Percentiles rank a stretch among this genome's conserved stretches.
phyloP scores from a whole-genome alignment of 2,113 vertebrate species.

The Saccopteryx leptura region DNA sequence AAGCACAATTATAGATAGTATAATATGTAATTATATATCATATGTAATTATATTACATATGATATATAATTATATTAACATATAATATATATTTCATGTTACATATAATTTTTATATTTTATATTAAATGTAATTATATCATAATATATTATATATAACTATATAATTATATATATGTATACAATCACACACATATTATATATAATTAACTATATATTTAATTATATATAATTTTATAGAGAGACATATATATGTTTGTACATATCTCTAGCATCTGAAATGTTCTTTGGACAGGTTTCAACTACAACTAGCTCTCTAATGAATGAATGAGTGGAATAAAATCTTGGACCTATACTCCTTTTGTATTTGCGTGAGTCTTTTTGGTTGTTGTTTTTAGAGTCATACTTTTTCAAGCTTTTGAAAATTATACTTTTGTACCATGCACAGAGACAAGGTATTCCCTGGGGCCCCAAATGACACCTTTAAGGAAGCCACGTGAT shows the following conservation, averaged over 20 bases:
- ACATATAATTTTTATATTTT: not conserved
- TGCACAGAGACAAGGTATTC: not conserved
- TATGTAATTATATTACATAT: not conserved
- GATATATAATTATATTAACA: not conserved
- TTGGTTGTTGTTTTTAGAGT: constrained; percentile 35
- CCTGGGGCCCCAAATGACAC: not conserved
- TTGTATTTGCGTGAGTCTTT: not conserved
- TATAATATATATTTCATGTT: not conserved
- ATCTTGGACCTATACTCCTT: not conserved
- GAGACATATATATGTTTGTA: not conserved
- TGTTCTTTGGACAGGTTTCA: constrained; percentile 37
- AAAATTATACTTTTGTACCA: constrained; percentile 16
- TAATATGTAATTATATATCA: not conserved
- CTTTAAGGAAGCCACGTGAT: not conserved
- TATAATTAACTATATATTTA: not conserved
- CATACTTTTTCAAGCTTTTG: constrained; percentile 38
- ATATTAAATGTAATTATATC: not conserved
- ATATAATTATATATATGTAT: not conserved
- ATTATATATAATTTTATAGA: not conserved
- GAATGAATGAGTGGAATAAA: constrained; percentile 44
- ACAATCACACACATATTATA: not conserved
- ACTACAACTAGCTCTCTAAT: not conserved
- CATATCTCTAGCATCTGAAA: not conserved
- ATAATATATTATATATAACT: not conserved
- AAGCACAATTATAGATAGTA: not conserved